A percentile compares a stretch with the other conserved stretches of the same genome.
Evolutionary conservation across 2,888 invertebrate genomes (phyloP).

Genomic region (Acholoe squamosa): DNA sequence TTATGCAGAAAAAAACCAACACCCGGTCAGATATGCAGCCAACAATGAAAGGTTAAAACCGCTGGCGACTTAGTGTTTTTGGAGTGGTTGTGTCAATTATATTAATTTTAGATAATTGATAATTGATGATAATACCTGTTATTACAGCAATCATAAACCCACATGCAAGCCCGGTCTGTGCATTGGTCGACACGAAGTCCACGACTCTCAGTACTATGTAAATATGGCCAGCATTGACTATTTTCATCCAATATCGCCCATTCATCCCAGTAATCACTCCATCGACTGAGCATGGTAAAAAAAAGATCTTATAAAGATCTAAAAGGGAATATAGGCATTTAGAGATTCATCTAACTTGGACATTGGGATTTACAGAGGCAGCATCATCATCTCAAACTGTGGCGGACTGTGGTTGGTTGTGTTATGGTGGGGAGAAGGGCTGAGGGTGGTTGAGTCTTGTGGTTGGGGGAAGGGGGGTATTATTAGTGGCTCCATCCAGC

Average conservation of each 20-base stretch:
- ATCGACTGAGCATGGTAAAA: background rate
- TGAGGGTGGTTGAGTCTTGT: background rate
- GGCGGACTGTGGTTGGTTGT: background rate
- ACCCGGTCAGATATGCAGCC: background rate
- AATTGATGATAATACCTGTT: conserved; percentile 58
- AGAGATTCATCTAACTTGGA: conserved; percentile 8
- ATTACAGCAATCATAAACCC: conserved; percentile 28
- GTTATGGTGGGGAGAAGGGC: background rate
- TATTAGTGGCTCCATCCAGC: conserved; percentile 4
- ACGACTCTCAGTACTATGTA: background rate
- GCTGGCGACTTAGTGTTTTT: conserved; percentile 48
- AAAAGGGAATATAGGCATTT: background rate
- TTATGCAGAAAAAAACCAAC: conserved; percentile 12
- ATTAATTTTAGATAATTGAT: conserved; percentile 52
- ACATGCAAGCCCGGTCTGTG: background rate
- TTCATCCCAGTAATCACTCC: conserved; percentile 4
- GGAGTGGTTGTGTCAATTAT: conserved; percentile 52
- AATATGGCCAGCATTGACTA: background rate
- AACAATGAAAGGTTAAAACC: conserved; percentile 51
- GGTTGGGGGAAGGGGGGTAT: background rate
- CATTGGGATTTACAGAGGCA: background rate
- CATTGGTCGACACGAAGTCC: conserved; percentile 34
- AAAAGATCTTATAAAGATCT: background rate
- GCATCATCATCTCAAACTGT: background rate
- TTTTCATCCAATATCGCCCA: background rate